phyloP scores from a whole-genome alignment of 2,113 vertebrate genomes.

The Sterrhoptilus dennistouni region DNA sequence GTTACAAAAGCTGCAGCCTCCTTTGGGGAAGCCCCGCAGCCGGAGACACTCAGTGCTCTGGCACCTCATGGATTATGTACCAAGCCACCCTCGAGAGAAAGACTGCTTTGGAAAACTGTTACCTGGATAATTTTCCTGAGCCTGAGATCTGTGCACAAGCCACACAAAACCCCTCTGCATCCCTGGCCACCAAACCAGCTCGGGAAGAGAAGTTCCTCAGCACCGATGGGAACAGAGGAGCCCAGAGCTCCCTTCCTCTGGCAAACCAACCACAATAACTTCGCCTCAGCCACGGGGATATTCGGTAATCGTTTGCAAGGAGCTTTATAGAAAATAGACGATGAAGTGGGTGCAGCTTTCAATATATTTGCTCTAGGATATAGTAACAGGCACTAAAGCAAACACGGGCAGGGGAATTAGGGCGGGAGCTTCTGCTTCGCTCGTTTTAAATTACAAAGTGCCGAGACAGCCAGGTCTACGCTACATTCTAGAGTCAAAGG shows the following conservation, averaged over 20 bases:
- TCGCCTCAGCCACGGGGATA: background rate
- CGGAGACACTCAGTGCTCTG: background rate
- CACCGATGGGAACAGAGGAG: background rate
- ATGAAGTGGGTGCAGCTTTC: constrained; percentile 1
- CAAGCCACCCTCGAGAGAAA: background rate
- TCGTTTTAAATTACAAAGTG: background rate
- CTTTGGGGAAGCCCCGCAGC: background rate
- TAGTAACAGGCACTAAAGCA: constrained; percentile 37
- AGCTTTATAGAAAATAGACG: constrained; percentile 16
- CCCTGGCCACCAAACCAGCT: background rate
- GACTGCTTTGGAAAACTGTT: background rate
- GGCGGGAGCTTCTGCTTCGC: background rate
- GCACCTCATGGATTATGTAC: rapidly evolving
- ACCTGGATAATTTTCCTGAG: background rate
- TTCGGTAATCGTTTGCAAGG: background rate
- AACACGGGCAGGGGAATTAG: background rate
- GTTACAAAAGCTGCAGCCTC: rapidly evolving
- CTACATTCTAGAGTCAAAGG: background rate
- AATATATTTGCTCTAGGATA: constrained; percentile 48
- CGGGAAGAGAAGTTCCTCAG: background rate
- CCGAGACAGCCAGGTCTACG: background rate
- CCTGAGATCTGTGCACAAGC: background rate
- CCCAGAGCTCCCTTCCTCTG: background rate
- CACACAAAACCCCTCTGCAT: background rate
- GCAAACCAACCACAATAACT: rapidly evolving